phyloP scores from a whole-genome alignment of 2,797 vertebrate species.

The Labeo calbasu region DNA sequence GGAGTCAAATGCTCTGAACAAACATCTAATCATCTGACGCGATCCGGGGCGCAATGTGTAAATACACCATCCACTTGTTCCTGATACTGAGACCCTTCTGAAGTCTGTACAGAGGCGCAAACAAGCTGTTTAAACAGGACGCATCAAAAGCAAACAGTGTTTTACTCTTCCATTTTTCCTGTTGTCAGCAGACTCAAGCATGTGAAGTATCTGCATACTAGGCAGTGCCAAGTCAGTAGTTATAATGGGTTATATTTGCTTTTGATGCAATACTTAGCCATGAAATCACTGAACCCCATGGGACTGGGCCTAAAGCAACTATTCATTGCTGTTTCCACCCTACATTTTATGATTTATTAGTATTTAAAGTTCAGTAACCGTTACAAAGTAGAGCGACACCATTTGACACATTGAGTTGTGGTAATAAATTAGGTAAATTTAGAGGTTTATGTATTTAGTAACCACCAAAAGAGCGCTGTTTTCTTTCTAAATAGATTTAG shows the following conservation, averaged over 20 bases:
- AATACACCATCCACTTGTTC: not conserved
- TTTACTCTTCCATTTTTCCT: not conserved
- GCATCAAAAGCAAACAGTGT: not conserved
- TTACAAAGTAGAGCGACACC: too few species aligned
- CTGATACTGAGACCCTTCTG: not conserved
- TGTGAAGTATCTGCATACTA: not conserved
- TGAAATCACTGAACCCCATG: not conserved
- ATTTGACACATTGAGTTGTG: too few species aligned
- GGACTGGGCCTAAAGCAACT: not conserved
- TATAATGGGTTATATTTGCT: not conserved
- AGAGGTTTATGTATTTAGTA: too few species aligned
- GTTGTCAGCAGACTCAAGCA: not conserved
- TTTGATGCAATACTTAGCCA: not conserved
- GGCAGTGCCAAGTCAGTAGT: not conserved
- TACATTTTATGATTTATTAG: not conserved
- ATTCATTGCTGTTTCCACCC: not conserved
- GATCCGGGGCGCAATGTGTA: not conserved
- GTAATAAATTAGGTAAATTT: too few species aligned
- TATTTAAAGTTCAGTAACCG: not conserved
- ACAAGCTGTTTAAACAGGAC: not conserved
- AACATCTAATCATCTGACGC: not conserved
- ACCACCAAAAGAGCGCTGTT: too few species aligned
- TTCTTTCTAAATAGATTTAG: too few species aligned
- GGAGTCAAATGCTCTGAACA: not conserved
- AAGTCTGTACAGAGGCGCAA: not conserved